Percentiles rank a stretch among this genome's conserved stretches.
These are phyloP conservation scores for Azemiops feae DNA, from an alignment of 2,113 vertebrate species.

Conservation along the genomic window DNA sequence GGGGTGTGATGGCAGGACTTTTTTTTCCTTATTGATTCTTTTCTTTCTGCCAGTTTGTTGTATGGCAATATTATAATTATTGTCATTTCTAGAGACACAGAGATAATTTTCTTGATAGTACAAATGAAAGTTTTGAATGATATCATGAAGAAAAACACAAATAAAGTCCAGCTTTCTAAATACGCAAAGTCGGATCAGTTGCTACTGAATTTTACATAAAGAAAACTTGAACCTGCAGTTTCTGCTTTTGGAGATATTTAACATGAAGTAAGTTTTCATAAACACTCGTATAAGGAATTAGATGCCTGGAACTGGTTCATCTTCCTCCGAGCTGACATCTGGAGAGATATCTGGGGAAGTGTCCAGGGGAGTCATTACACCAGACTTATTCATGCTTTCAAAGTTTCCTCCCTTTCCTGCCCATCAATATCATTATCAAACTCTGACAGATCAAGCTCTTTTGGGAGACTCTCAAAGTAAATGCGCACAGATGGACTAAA, in stretches of 20 bases:
- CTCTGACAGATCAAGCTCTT: background rate
- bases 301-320: background rate
- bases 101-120: background rate
- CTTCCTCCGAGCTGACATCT: background rate
- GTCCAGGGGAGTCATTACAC: background rate
- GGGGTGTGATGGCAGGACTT: constrained; percentile 14
- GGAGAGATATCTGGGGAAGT: background rate
- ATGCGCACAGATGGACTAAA: constrained; percentile 24
- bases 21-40: background rate
- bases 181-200: background rate
- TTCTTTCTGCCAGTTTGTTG: background rate
- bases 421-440: background rate
- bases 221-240: background rate
- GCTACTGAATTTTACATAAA: background rate
- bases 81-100: background rate
- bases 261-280: background rate
- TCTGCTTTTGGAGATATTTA: background rate
- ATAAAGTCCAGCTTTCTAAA: background rate
- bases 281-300: background rate
- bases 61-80: background rate
- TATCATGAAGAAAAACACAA: background rate
- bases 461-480: constrained; percentile 19
- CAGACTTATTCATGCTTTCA: background rate
- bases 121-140: background rate
- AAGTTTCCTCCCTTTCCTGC: background rate